A percentile compares a stretch with the other conserved stretches of the same genome.
Conservation (phyloP, 2,113 vertebrate species). For the pig (Sus scrofa) region DNA sequence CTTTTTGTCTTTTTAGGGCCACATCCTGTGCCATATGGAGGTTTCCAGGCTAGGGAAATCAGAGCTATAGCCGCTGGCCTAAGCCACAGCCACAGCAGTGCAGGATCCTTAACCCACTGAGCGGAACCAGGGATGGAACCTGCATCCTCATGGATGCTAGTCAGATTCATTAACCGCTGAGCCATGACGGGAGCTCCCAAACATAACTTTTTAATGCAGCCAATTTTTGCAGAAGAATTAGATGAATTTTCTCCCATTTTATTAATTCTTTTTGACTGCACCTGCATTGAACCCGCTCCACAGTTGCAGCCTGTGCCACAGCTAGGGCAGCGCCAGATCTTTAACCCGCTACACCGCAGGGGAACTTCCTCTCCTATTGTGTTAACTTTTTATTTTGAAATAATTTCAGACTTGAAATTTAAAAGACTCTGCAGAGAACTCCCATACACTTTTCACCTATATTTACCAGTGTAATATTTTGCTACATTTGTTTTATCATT, state of each 20-base stretch:
- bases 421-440: background rate
- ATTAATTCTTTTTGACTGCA: background rate
- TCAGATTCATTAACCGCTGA: background rate
- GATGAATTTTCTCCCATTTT: background rate
- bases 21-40: no score
- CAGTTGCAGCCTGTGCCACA: no score
- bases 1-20: background rate
- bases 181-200: background rate
- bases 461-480: background rate
- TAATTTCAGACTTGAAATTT: background rate
- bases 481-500: background rate
- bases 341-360: no score
- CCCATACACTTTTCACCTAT: background rate
- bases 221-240: background rate
- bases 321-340: no score
- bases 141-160: background rate
- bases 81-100: no score
- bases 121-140: no score
- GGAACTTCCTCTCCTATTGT: no score
- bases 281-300: no score
- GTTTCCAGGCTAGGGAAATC: no score
- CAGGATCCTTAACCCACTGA: no score
- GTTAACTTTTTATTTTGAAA: constrained; percentile 36
- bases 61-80: no score
- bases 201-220: background rate